Evolutionary conservation across 2,797 vertebrate genomes (phyloP).

Genomic region (Urosaurus nigricauda): DNA sequence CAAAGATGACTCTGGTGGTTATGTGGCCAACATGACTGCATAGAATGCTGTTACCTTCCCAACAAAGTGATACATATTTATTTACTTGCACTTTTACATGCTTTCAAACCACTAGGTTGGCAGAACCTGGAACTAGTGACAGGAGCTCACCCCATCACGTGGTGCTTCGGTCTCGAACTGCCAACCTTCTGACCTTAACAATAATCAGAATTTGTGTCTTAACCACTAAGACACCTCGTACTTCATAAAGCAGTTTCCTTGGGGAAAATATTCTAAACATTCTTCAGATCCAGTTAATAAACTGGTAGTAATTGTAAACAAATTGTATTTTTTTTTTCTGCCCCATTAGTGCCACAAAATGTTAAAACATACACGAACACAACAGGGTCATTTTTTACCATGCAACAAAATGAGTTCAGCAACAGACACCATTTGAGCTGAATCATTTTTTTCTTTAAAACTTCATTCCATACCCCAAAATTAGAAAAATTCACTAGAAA

Average conservation of each 20-base stretch:
- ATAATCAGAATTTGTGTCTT: too few species aligned
- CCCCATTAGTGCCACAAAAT: not conserved
- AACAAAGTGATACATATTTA: too few species aligned
- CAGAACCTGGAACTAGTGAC: too few species aligned
- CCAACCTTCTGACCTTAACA: too few species aligned
- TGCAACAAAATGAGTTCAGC: not conserved
- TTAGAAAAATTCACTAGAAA: not conserved
- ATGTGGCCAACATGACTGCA: too few species aligned
- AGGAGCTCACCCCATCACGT: too few species aligned
- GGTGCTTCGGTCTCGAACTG: too few species aligned
- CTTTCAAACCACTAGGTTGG: too few species aligned
- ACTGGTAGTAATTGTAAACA: slow-evolving; percentile 13
- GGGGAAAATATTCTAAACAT: not conserved
- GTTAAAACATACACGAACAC: not conserved
- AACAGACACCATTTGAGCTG: not conserved
- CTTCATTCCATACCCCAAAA: not conserved
- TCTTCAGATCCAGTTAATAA: slow-evolving; percentile 1
- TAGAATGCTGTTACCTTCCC: too few species aligned
- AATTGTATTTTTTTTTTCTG: not conserved
- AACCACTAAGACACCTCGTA: too few species aligned
- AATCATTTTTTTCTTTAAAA: not conserved
- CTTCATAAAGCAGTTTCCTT: slow-evolving; percentile 4
- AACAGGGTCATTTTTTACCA: not conserved
- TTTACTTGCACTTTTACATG: too few species aligned
- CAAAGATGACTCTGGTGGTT: too few species aligned